A percentile compares a stretch with the other conserved stretches of the same genome.
These are phyloP conservation scores for Rutpela maculata DNA, from an alignment of 2,888 invertebrate species.

Conservation along the genomic window DNA sequence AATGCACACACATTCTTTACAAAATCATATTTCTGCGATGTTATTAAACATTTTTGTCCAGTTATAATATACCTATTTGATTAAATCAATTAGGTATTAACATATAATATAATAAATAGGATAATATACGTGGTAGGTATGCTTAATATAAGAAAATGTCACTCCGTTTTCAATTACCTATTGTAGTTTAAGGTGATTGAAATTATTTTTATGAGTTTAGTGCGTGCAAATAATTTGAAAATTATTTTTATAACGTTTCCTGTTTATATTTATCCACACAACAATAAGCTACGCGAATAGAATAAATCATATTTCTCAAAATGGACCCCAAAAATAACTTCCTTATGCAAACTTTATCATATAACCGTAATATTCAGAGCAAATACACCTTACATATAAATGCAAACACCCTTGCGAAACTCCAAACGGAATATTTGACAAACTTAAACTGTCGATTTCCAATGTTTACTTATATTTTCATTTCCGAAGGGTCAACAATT, in stretches of 20 bases:
- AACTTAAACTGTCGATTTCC: constrained; percentile 7
- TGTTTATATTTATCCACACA: not conserved
- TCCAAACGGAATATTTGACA: constrained; percentile 15
- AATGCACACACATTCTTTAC: too few relatives aligned
- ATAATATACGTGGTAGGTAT: too few relatives aligned
- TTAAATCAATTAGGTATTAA: too few relatives aligned
- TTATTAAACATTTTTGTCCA: too few relatives aligned
- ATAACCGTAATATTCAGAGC: not conserved
- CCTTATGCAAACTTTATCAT: not conserved
- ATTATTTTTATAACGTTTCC: not conserved
- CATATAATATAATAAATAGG: too few relatives aligned
- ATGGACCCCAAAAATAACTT: not conserved
- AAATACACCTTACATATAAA: not conserved
- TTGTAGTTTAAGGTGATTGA: too few relatives aligned
- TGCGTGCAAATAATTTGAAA: not conserved
- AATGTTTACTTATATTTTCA: constrained; percentile 18
- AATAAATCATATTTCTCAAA: not conserved
- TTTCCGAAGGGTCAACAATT: not conserved
- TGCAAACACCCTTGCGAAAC: not conserved
- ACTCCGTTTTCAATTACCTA: too few relatives aligned
- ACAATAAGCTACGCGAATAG: not conserved
- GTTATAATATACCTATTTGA: too few relatives aligned
- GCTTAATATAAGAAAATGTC: too few relatives aligned
- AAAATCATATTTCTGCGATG: too few relatives aligned
- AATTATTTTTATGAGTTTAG: too few relatives aligned